Base-by-base conservation (phyloP, 2,888 invertebrate genomes). In the Hypselothyrea guttata region DNA sequence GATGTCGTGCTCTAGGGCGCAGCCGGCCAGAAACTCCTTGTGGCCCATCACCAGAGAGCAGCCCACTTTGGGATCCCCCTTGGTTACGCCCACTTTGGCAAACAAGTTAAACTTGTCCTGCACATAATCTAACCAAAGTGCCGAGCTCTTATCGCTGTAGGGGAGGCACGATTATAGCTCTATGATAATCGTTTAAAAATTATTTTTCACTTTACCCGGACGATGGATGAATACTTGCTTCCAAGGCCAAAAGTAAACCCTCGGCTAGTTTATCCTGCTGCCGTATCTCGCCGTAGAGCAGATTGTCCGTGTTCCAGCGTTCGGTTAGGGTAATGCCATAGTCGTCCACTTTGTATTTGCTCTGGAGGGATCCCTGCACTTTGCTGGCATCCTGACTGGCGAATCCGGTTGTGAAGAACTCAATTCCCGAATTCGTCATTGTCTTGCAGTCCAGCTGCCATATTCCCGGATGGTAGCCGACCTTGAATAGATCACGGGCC, bases 251-350 rank as follows among this genome's bases (percentile, higher is more conserved):
- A 56, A 98, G 84, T 90, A 98, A 92, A 49, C 98, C 99, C 79
- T 96, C 93, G 33, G 95, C 92, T 71, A 97, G 91, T 90, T 97
- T 95, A 90, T 99, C 97, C 86, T 95, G 94, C 46, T 97, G 92
- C 45, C 95, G 93, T 53, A 98, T 92, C 88, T 98, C 98, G 33
- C 97, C 96, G 66, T 93, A 94, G 63, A 99, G 92, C 61, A 95
- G 94, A 91, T 98, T 98, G 89, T 98, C 97, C 28, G 98, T 98
- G 90, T 96, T 98, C 98, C 98, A 99, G 90, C 97, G 98, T 90
- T 99, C 98, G 75, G 96, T 95, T 89, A 99, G 95, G 41, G 97
- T 96, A 57, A 98, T 88, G 71, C 98, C 96, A 84, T 95, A 94
- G 84, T 96, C 95, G 86, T 95, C 95, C 74, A 96, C 92, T 84